Percentiles rank a stretch among this genome's conserved stretches.
These are phyloP conservation scores for Aphelocoma californica DNA, from an alignment of 2,797 vertebrate genomes.

Conservation along the genomic window DNA sequence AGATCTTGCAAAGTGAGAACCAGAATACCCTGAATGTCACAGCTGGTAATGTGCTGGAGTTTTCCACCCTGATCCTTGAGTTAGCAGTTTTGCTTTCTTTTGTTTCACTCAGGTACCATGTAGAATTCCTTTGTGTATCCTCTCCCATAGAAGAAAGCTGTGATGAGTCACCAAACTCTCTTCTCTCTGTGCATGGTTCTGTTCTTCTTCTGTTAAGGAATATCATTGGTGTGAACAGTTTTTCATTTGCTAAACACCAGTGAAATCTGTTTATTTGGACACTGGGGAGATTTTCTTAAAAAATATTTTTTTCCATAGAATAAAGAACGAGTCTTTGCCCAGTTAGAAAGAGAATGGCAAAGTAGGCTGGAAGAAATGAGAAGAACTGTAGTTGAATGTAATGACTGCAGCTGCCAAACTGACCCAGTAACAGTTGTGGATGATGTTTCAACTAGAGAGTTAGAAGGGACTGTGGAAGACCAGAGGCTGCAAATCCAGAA, in stretches of 20 bases:
- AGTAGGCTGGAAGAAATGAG: constrained; percentile 74
- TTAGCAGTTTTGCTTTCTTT: neutral
- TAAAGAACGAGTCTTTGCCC: constrained; percentile 62
- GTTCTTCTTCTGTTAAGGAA: neutral
- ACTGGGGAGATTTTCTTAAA: neutral
- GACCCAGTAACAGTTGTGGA: constrained; percentile 50
- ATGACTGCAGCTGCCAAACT: constrained; percentile 79
- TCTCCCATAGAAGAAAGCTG: neutral
- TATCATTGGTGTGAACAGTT: neutral
- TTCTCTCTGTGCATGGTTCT: neutral
- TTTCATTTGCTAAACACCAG: neutral
- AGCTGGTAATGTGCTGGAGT: neutral
- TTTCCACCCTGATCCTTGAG: neutral
- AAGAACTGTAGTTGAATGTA: constrained; percentile 52
- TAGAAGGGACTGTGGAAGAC: constrained; percentile 67
- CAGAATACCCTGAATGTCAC: neutral
- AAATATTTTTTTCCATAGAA: constrained; percentile 59
- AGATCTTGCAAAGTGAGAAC: neutral
- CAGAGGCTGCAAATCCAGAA: constrained; percentile 75
- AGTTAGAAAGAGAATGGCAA: constrained; percentile 83
- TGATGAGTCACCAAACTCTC: neutral
- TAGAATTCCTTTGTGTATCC: neutral
- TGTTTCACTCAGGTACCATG: neutral
- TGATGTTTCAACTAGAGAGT: constrained; percentile 60
- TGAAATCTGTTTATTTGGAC: neutral